Base-by-base conservation (phyloP, 2,113 vertebrate genomes). In the Sapayoa aenigma region DNA sequence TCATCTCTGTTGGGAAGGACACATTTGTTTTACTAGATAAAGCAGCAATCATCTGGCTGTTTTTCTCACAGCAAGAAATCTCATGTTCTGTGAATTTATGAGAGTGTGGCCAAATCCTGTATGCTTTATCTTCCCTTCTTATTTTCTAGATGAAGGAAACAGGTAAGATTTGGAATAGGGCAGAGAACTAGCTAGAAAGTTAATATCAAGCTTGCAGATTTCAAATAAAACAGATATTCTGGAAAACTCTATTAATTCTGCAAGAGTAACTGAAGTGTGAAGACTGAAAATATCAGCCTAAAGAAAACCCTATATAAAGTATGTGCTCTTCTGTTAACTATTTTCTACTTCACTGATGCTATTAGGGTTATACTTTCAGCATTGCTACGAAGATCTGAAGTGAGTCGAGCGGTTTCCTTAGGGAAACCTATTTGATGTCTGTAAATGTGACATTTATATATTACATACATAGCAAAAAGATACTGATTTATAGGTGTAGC, bases 21-120 rank as follows among this genome's bases (percentile, higher is more conserved):
- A 74, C 39, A 81, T 81, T 96, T 87, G n/a, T 90, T 95, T 95
- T 96, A 93, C 88, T 69, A 92, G 90, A 87, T 94, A 93, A 96
- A 94, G 31, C 15, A 90, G 49, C 52, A 93, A 68, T 89, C 56
- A 33, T 71, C 94, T 88, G 83, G 44, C 79, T 81, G 52, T 55
- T 90, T 91, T 85, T 63, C 89, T 94, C 60, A 62, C 84, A 96
- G 93, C 52, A 65, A 90, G 83, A 74, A 90, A 84, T 56, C 60
- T 35, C 41, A 41, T 3, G 8, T 96, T 81, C 44, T n/a, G 12
- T 50, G 44, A 81, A 90, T 84, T 93, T 81, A 74, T 72, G 65
- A 74, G 8, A 83, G 17, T 1, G 0, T 47, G 75, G 58, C 35
- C 65, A 74, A 77, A 87, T 53, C 33, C 15, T 41, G 7, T 23